Evolutionary conservation across 2,113 vertebrate genomes (phyloP), one percentile per base, ranked within the genome.

Genomic region (Ifrita kowaldi): DNA sequence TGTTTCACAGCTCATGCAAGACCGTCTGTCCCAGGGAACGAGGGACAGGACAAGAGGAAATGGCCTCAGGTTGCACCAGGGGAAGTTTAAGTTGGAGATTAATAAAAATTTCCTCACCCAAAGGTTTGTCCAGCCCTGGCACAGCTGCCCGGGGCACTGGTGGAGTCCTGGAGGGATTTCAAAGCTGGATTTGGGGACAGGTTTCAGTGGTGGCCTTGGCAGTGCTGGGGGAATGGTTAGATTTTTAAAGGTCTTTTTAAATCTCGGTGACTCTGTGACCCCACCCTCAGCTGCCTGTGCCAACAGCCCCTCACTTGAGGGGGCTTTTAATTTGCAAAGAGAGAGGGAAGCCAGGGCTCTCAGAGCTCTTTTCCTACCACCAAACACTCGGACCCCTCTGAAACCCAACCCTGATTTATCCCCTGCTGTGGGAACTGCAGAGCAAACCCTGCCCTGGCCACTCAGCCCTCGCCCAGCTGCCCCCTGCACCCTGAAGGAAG

Each of bases 21-120:
- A 63, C 32, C 0, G 0, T 22, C 35, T 44, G 53, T 41, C 13
- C 49, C 49, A 13, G 6, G 42, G 59, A 33, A 37, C 1, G 9
- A 44, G 76, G 50, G 59, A 44, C 37, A 33, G 52, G 12, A 7
- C 18, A 33, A 4, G 27, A 73, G 77, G 86, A 65, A 89, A 44
- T 3, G 33, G 33, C 77, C 68, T 74, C 37, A 1, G 4, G 33
- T 9, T 65, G 35, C 15, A 27, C 35, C 44, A 24, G 37, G 44
- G 33, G 10, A 52, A 23, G 52, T 57, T 81, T 65, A 33, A 33
- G 9, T 33, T 59, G 52, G 37, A 44, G 69, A 33, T 74, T 9
- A 73, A 52, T 39, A 9, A 8, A 10, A 13, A 65, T 59, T 65
- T 44, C 27, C 2, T 50, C 59, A 5, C 10, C n/a, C 18, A 11